Evolutionary conservation across 2,888 invertebrate species (phyloP), one percentile per base, ranked within the genome.

Genomic region (Drosophila borealis): DNA sequence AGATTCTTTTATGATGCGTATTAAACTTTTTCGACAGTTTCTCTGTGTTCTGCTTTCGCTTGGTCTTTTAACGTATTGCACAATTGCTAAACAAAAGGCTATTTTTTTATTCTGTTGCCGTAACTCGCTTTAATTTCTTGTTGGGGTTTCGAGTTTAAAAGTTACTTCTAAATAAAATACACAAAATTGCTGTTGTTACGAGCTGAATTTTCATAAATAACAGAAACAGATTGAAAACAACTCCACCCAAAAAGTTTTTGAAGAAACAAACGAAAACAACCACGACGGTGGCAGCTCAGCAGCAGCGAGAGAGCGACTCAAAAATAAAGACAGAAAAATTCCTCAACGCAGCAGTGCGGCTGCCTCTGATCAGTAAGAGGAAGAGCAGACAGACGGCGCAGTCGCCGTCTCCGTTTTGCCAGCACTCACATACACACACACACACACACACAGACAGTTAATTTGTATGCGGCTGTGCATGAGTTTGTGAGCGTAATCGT

Each of bases 281-380:
- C 78, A 72, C 54, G 69, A 69, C 49, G 70, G 50, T 61, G 61
- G 57, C 41, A 74, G 34, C 68, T 19, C 69, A 50, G 19, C 41
- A 39, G 13, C 56, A 56, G 51, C 51, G 78, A 61, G 75, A 79
- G 78, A 78, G 77, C 63, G 49, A 78, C 67, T 66, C 60, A 60
- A 80, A 81, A 81, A 71, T 71, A 64, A 86, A 86, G 83, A 79
- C 83, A 62, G 63, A 86, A 86, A 82, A 83, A 83, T 86, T 83
- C 83, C 83, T 83, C 79, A 77, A 50, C 79, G 60, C 78, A 73
- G 69, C 74, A 69, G 61, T 73, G 66, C 78, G 69, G 65, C 69
- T 76, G 73, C 57, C 57, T 64, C 49, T 46, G 77, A 75, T 75
- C 75, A 44, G 50, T 25, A 69, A 72, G 68, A 76, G 60, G 62